Conservation (phyloP, 2,113 vertebrate genomes). For the Bubo bubo region DNA sequence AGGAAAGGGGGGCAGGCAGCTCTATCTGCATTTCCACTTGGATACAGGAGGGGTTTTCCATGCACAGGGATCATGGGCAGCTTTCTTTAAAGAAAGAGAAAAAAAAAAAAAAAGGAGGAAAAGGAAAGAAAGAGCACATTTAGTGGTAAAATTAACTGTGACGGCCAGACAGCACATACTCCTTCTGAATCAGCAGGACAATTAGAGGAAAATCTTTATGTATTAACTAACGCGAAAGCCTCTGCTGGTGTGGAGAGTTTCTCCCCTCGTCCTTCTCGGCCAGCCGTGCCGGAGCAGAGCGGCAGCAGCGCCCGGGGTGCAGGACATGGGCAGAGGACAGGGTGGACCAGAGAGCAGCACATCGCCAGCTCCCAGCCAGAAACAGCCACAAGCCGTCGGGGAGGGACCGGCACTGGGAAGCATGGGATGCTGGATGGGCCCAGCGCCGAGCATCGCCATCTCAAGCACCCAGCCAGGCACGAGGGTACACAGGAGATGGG, state of each 20-base stretch:
- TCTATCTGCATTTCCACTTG: not conserved
- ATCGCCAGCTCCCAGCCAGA: not conserved
- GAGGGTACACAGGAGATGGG: rapidly evolving
- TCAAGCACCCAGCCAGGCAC: not conserved
- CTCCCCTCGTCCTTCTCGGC: not conserved
- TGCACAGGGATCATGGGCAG: not conserved
- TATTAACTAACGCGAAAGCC: not conserved
- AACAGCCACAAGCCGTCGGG: rapidly evolving
- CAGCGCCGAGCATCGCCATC: rapidly evolving
- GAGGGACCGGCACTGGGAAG: not conserved
- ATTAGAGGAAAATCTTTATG: conserved; percentile 26
- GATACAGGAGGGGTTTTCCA: not conserved
- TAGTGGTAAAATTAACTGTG: conserved; percentile 16
- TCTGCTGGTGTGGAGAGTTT: not conserved
- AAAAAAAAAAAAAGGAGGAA: not conserved
- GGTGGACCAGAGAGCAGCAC: not conserved
- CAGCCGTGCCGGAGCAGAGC: rapidly evolving
- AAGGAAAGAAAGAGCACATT: not conserved
- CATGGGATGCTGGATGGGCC: rapidly evolving
- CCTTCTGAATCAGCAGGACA: not conserved
- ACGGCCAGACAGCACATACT: not conserved
- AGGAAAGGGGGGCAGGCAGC: not conserved
- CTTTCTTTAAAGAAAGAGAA: not conserved
- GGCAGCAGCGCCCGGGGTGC: not conserved
- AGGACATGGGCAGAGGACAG: not conserved